Percentiles rank a stretch among this genome's conserved stretches.
Evolutionary conservation across 1,140 invertebrate genomes (phyloP).

Genomic region (Drosophila ficusphila): DNA sequence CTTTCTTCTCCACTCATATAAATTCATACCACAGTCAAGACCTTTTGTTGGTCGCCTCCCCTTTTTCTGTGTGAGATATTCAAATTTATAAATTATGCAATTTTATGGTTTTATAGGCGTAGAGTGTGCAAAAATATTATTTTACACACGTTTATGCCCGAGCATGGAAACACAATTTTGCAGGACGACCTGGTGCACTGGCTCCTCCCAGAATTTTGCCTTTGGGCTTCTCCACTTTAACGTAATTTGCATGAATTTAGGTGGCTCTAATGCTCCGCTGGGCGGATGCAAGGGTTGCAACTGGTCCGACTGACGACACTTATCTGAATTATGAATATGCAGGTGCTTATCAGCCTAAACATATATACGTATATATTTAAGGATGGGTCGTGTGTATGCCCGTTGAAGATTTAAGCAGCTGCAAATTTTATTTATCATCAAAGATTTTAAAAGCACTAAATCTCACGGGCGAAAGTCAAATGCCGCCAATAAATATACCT

Average conservation of each 20-base stretch:
- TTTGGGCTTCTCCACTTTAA: constrained; percentile 61
- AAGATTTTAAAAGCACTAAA: constrained; percentile 33
- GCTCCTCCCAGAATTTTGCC: constrained; percentile 1
- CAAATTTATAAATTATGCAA: constrained; percentile 80
- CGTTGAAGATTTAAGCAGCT: constrained; percentile 59
- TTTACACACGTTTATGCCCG: constrained; percentile 68
- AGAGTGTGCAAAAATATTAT: constrained; percentile 78
- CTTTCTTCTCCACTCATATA: neutral
- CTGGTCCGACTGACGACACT: constrained; percentile 43
- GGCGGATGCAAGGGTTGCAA: constrained; percentile 45
- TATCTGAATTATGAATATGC: constrained; percentile 81
- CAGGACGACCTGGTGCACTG: neutral
- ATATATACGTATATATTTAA: neutral
- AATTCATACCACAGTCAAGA: constrained; percentile 4
- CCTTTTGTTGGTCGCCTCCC: neutral
- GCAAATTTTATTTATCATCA: constrained; percentile 70
- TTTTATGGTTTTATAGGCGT: constrained; percentile 75
- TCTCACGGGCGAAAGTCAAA: constrained; percentile 30
- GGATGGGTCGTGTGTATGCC: neutral
- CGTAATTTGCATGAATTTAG: constrained; percentile 77
- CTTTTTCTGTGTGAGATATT: constrained; percentile 60
- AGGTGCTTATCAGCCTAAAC: constrained; percentile 64
- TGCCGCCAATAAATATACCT: constrained; percentile 22
- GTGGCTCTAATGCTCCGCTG: constrained; percentile 30
- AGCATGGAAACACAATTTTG: constrained; percentile 37